Conservation (phyloP, 2,888 invertebrate genomes). For the Diabrotica balteata region DNA sequence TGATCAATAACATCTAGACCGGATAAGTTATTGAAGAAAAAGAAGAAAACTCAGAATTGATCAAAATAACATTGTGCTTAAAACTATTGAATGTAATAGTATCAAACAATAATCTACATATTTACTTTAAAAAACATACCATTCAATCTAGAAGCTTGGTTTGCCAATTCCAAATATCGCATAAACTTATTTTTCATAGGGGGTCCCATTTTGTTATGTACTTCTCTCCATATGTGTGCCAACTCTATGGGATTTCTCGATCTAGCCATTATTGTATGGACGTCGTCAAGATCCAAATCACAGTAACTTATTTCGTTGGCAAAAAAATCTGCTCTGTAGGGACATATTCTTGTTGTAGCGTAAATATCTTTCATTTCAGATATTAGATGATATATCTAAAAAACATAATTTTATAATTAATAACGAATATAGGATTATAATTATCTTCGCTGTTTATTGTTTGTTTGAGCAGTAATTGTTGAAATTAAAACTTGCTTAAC, state of each 20-base stretch:
- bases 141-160: constrained; percentile 77
- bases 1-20: too few species aligned
- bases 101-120: too few species aligned
- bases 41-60: too few species aligned
- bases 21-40: too few species aligned
- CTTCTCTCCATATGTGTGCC: constrained; percentile 79
- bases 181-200: constrained; percentile 77
- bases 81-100: too few species aligned
- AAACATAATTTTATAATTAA: constrained; percentile 21
- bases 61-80: too few species aligned
- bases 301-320: constrained; percentile 64
- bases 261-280: constrained; percentile 70
- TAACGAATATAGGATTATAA: too few species aligned
- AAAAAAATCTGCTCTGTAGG: constrained; percentile 57
- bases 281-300: constrained; percentile 70
- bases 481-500: too few species aligned
- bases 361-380: constrained; percentile 82
- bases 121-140: constrained; percentile 60
- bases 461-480: too few species aligned
- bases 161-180: constrained; percentile 80
- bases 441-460: too few species aligned
- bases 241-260: constrained; percentile 79
- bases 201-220: constrained; percentile 81
- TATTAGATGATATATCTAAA: constrained; percentile 74
- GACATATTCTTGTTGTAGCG: constrained; percentile 75